phyloP scores from a whole-genome alignment of 2,113 vertebrate genomes.

The Theristicus caerulescens region DNA sequence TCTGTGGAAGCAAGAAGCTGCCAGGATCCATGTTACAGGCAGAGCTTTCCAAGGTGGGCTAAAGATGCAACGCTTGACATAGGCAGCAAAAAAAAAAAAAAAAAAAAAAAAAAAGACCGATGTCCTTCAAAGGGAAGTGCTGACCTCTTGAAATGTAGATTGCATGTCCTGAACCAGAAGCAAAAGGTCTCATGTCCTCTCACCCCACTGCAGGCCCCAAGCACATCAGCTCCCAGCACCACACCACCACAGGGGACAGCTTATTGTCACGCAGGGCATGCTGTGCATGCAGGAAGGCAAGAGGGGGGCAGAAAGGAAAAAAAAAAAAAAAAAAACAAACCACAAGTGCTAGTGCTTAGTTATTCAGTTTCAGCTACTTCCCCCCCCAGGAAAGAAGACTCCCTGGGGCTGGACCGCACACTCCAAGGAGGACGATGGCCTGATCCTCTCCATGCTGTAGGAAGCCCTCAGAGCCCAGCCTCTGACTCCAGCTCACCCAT shows the following conservation, averaged over 20 bases:
- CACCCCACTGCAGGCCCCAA: neutral
- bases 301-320: neutral
- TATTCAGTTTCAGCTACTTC: neutral
- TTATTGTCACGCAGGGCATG: rapidly evolving
- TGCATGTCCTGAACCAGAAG: neutral
- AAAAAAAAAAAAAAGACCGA: no score
- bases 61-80: neutral
- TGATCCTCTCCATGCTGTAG: neutral
- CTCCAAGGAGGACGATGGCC: neutral
- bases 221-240: neutral
- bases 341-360: neutral
- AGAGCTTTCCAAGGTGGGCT: neutral
- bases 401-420: neutral
- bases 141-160: neutral
- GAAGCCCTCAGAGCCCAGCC: neutral
- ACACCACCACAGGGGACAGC: neutral
- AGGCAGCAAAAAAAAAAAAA: neutral
- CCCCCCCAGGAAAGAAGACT: neutral
- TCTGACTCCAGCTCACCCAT: neutral
- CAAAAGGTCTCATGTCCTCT: neutral
- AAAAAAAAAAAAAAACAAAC: neutral
- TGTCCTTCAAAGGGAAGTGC: neutral
- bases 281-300: neutral
- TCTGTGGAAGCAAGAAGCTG: neutral
- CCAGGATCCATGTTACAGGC: neutral